Percentiles rank a stretch among this genome's conserved stretches.
These are phyloP conservation scores for Drosophila cardini DNA, from an alignment of 1,140 invertebrate genomes.

Conservation along the genomic window DNA sequence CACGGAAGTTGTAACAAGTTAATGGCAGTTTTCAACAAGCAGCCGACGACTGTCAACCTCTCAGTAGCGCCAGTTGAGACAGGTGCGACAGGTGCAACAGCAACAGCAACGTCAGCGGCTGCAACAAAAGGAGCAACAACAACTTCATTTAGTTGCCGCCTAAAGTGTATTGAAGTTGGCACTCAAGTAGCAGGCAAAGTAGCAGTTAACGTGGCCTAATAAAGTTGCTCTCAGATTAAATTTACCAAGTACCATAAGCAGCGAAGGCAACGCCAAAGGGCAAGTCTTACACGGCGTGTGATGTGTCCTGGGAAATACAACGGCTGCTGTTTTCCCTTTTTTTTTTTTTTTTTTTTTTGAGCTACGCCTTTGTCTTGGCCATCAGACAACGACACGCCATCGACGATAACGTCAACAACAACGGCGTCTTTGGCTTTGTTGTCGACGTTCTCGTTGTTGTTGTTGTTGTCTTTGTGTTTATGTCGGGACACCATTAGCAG, in stretches of 20 bases:
- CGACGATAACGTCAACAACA: conserved; percentile 39
- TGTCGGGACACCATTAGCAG: conserved; percentile 67
- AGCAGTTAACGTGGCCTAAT: conserved; percentile 81
- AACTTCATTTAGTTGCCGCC: conserved; percentile 53
- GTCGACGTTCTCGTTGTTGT: conserved; percentile 30
- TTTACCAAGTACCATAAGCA: conserved; percentile 28
- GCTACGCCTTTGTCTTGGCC: conserved; percentile 32
- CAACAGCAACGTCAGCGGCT: conserved; percentile 19
- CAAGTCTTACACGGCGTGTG: conserved; percentile 34
- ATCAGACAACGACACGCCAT: conserved; percentile 24
- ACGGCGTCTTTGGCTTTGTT: conserved; percentile 3
- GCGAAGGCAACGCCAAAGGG: background rate
- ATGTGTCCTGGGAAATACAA: conserved; percentile 34
- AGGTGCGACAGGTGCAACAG: conserved; percentile 42
- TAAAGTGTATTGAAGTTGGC: conserved; percentile 77
- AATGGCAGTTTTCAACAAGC: conserved; percentile 79
- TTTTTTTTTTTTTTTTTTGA: conserved; percentile 1
- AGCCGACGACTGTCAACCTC: conserved; percentile 67
- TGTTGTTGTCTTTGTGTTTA: conserved; percentile 41
- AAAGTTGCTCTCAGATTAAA: conserved; percentile 69
- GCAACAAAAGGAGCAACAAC: conserved; percentile 43
- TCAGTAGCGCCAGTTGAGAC: conserved; percentile 50
- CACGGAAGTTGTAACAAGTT: conserved; percentile 81
- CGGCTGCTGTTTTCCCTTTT: conserved; percentile 29
- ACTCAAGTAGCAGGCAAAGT: conserved; percentile 75